These are phyloP conservation scores for Triops longicaudatus DNA, from an alignment of 1,140 invertebrate genomes.

Conservation along the genomic window DNA sequence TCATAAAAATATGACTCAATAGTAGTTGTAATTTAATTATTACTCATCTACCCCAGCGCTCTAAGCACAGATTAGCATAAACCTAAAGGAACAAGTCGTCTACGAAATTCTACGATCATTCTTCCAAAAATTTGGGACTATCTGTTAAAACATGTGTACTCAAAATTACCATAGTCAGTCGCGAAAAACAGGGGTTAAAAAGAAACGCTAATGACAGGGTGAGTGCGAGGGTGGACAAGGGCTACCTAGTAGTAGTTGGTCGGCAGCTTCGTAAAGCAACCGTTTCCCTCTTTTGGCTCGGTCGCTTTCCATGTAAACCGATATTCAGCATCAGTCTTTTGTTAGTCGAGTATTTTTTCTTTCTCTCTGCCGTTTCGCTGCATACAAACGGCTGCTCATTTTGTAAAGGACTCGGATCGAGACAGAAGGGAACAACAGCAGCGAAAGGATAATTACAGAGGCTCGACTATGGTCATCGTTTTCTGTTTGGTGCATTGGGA, in stretches of 20 bases:
- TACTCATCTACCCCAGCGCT: too few relatives aligned
- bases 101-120: too few relatives aligned
- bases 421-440: slow-evolving; percentile 1
- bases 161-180: not conserved
- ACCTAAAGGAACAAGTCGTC: too few relatives aligned
- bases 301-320: not conserved
- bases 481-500: not conserved
- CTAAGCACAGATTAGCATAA: too few relatives aligned
- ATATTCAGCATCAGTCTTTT: slow-evolving; percentile 2
- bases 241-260: slow-evolving; percentile 2
- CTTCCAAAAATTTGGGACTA: not conserved
- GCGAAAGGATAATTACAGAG: slow-evolving; percentile 15
- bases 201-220: not conserved
- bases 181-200: not conserved
- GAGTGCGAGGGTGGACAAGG: slow-evolving; percentile 13
- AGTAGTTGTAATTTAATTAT: too few relatives aligned
- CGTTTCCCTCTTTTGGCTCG: not conserved
- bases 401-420: not conserved
- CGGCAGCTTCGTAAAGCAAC: not conserved
- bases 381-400: slow-evolving; percentile 3
- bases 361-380: not conserved
- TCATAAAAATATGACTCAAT: too few relatives aligned
- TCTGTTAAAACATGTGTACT: not conserved
- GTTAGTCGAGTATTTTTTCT: not conserved
- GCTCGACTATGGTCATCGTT: not conserved